These are phyloP conservation scores for Cepaea hortensis DNA, from an alignment of 2,888 invertebrate species.

Conservation along the genomic window DNA sequence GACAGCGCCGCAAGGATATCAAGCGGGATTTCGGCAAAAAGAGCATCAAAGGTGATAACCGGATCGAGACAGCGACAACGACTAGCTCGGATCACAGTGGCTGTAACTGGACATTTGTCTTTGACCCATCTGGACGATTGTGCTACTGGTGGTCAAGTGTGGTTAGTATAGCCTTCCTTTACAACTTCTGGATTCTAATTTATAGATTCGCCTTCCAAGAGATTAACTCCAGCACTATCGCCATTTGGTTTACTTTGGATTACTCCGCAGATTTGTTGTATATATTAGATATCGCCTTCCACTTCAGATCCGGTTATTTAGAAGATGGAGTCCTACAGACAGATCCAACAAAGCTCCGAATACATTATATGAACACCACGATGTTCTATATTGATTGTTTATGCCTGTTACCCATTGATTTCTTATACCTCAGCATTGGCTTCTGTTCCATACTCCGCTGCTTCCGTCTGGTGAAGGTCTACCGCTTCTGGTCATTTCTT, in stretches of 20 bases:
- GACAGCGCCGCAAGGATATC: slow-evolving; percentile 76
- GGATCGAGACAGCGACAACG: slow-evolving; percentile 68
- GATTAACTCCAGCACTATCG: slow-evolving; percentile 88
- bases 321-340: slow-evolving; percentile 99
- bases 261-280: slow-evolving; percentile 97
- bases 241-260: slow-evolving; percentile 97
- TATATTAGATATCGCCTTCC: slow-evolving; percentile 95
- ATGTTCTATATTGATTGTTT: slow-evolving; percentile 99
- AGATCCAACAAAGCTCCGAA: slow-evolving; percentile 92
- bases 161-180: slow-evolving; percentile 75
- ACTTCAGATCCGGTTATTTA: slow-evolving; percentile 96
- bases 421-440: slow-evolving; percentile 97
- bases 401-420: slow-evolving; percentile 97
- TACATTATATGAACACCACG: slow-evolving; percentile 98
- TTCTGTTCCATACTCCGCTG: slow-evolving; percentile 94
- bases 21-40: slow-evolving; percentile 76
- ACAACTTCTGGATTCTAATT: slow-evolving; percentile 83
- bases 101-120: slow-evolving; percentile 88
- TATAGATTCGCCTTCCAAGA: slow-evolving; percentile 99
- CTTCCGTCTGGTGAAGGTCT: slow-evolving; percentile 96
- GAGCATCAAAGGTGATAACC: slow-evolving; percentile 57
- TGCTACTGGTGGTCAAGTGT: slow-evolving; percentile 77
- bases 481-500: slow-evolving; percentile 98
- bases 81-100: slow-evolving; percentile 81
- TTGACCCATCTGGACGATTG: slow-evolving; percentile 96